Conservation (phyloP, 2,113 vertebrate genomes). For the Oncorhynchus keta region DNA sequence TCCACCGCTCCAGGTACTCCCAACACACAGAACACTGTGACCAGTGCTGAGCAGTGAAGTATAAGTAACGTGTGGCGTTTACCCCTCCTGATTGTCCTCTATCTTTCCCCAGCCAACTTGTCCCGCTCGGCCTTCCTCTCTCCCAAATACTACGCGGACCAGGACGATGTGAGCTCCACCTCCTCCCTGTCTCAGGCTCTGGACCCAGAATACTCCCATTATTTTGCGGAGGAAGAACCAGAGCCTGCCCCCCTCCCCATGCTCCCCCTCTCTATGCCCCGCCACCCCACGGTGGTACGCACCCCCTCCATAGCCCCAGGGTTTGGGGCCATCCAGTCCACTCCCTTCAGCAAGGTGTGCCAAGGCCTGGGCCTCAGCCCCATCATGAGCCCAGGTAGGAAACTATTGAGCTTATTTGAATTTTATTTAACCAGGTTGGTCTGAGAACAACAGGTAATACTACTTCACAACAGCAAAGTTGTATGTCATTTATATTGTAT, state of each 20-base stretch:
- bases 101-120: conserved; percentile 78
- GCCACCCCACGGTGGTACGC: conserved; percentile 84
- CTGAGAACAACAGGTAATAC: too few species aligned
- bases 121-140: conserved; percentile 93
- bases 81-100: not conserved
- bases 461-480: too few species aligned
- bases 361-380: conserved; percentile 52
- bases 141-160: conserved; percentile 87
- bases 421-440: not conserved
- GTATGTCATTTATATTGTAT: too few species aligned
- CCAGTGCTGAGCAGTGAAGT: too few species aligned
- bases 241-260: conserved; percentile 44
- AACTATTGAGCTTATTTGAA: not conserved
- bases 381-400: conserved; percentile 64
- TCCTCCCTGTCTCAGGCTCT: conserved; percentile 85
- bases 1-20: conserved; percentile 94
- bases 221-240: conserved; percentile 70
- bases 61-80: too few species aligned
- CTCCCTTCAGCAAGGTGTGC: conserved; percentile 75
- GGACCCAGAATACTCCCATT: conserved; percentile 77
- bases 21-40: not conserved
- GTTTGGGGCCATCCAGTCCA: conserved; percentile 73
- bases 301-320: conserved; percentile 86
- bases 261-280: conserved; percentile 49
- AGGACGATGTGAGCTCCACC: conserved; percentile 90